Conservation (phyloP, 2,113 vertebrate genomes). For the Pollachius pollachius region DNA sequence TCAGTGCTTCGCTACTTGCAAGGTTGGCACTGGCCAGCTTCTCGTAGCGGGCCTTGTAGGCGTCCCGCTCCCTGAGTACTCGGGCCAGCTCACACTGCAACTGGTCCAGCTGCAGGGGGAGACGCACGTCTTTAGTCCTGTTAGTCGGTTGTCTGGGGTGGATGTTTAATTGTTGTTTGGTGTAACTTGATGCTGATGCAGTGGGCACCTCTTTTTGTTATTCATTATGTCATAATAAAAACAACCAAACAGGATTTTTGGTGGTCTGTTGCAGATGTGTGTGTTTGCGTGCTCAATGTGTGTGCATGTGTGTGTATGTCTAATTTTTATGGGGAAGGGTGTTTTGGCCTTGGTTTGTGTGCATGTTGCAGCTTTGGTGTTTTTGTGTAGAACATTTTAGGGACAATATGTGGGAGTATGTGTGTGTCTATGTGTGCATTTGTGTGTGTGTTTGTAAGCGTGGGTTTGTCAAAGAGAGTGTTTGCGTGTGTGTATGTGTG, state of each 20-base stretch:
- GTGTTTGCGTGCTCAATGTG: neutral
- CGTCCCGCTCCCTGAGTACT: slow-evolving; percentile 75
- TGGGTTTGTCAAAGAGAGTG: neutral
- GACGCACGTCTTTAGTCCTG: neutral
- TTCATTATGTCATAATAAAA: too few species aligned
- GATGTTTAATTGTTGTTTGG: neutral
- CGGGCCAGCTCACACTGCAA: slow-evolving; percentile 76
- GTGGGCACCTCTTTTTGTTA: too few species aligned
- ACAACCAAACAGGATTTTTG: too few species aligned
- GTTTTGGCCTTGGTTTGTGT: slow-evolving; percentile 44
- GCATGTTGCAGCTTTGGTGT: slow-evolving; percentile 51
- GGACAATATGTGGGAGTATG: too few species aligned
- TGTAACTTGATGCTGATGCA: too few species aligned
- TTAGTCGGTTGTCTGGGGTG: neutral
- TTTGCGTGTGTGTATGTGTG: slow-evolving; percentile 1
- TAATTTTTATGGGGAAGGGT: neutral
- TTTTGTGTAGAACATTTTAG: too few species aligned
- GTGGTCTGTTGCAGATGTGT: too few species aligned
- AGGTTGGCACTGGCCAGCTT: slow-evolving; percentile 72
- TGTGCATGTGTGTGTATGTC: neutral
- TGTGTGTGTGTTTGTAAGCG: neutral
- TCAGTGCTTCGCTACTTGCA: slow-evolving; percentile 47
- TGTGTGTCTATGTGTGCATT: neutral
- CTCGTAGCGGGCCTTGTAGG: slow-evolving; percentile 80
- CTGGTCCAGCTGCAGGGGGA: slow-evolving; percentile 70